Base-by-base conservation (phyloP, 2,797 vertebrate species). In the Sciurus carolinensis region DNA sequence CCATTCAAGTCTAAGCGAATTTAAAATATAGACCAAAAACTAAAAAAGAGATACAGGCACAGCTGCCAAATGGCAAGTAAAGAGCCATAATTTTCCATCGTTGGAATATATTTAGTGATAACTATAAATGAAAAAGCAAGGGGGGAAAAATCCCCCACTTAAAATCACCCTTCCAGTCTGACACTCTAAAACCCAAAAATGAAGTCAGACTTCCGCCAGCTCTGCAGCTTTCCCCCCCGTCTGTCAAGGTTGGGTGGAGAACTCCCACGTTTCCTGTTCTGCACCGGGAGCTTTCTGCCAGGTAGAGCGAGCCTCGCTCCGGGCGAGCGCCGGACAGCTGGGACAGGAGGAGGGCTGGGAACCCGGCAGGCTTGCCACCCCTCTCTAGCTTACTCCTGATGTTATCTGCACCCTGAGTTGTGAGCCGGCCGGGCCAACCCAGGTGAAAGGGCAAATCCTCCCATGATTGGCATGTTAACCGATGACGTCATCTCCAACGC, bases 31-130 rank as follows among this genome's bases (percentile, higher is more conserved):
- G 89, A 96, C 87, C 95, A 92, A 97, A 96, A 94, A 93, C 91
- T 94, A 87, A 97, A 98, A 97, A 79, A 91, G 90, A 96, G 93
- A 97, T 80, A 71, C 92, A 97, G 96, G 69, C 95, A 97, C 97
- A 98, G 97, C 97, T 97, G 97, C 94, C 97, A 97, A 97, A 95
- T 94, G 95, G 95, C 97, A 97, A 97, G 89, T 96, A 59, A 97
- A 93, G 88, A 97, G 90, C 90, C 47, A 3, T 96, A 95, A 97
- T 97, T 96, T 97, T 94, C 97, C 95, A 93, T 92, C 95, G 87
- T 57, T 85, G 93, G 71, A 95, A 97, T 97, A 97, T 97, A 98
- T 97, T 97, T 97, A 98, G 97, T 95, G 96, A 97, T 96, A 96
- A 97, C 97, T 97, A 97, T 97, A 98, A 97, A 97, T 97, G 97